Evolutionary conservation across 1,140 invertebrate genomes (phyloP), one percentile per base, ranked within the genome.

Genomic region (Asobara japonica): DNA sequence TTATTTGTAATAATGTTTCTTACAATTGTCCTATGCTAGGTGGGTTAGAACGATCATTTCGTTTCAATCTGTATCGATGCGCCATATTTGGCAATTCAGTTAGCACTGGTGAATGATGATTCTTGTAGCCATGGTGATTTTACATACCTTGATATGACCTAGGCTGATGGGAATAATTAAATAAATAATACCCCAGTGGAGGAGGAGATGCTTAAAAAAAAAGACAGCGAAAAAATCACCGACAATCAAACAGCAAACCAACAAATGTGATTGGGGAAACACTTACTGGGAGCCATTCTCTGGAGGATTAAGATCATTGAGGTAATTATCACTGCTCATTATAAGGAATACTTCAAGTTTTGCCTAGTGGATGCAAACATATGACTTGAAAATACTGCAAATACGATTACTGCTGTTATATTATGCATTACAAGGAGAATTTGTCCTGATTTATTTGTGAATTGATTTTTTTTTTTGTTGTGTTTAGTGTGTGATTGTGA

Each of bases 101-200:
- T 71, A n/a, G n/a, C 60, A 45, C 62, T 65, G 3, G 48, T 36
- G 69, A 85, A 86, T 87, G 85, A 87, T 86, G 86, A 87, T 87
- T 84, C 78, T 73, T 85, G 85, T 83, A 86, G 86, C 86, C 86
- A 87, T 87, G 86, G 86, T 83, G 76, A 72, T 82, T 73, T 80
- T 83, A 83, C 80, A 78, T 82, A 82, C 79, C 80, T 83, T 80
- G 62, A 72, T 36, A 51, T 51, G 29, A 64, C 27, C 31, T 64
- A 31, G 27, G 5, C 29, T 72, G 31, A 61, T 65, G 64, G 60
- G 60, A 25, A 72, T 62, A 29, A 51, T 25, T 31, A 38, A 69
- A 64, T 30, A 69, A 31, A 48, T 20, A 27, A 48, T 56, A 51
- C 29, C 38, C 29, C 18, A 69, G 8, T 18, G 11, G 41, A 29